phyloP scores from a whole-genome alignment of 2,113 vertebrate genomes.

The Cephalopterus ornatus region DNA sequence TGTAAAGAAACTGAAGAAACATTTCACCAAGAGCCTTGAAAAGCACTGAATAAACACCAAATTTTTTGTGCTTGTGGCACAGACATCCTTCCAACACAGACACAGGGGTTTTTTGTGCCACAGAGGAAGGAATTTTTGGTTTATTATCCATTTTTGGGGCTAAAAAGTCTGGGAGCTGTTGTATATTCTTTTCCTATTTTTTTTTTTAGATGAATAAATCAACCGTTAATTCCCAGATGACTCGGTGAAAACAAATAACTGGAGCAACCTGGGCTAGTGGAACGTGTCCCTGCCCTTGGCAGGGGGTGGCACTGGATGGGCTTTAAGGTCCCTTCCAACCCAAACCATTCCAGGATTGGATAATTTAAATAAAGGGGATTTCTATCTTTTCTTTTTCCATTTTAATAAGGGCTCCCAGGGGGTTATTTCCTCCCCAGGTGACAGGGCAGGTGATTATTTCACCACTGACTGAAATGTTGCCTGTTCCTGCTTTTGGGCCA shows the following conservation, averaged over 20 bases:
- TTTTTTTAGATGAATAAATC: neutral
- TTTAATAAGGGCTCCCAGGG: neutral
- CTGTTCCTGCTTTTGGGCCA: neutral
- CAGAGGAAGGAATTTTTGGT: neutral
- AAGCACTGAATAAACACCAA: neutral
- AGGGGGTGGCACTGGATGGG: too few species aligned
- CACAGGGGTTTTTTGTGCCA: rapidly evolving
- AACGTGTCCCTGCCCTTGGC: neutral
- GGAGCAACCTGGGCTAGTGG: rapidly evolving
- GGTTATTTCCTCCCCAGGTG: neutral
- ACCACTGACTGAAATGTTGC: neutral
- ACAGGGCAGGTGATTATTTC: neutral
- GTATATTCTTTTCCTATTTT: neutral
- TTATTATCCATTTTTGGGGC: neutral
- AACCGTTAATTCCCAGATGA: neutral
- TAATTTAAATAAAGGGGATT: neutral
- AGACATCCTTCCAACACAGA: neutral
- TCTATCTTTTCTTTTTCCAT: neutral
- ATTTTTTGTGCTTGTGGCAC: neutral
- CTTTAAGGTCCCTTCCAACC: neutral
- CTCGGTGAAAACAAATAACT: neutral
- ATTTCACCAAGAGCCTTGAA: neutral
- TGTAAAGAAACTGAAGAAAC: rapidly evolving
- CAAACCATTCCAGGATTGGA: neutral
- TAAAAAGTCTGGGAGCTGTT: neutral